phyloP scores from a whole-genome alignment of 2,797 vertebrate genomes.

The Scolopax rusticola region DNA sequence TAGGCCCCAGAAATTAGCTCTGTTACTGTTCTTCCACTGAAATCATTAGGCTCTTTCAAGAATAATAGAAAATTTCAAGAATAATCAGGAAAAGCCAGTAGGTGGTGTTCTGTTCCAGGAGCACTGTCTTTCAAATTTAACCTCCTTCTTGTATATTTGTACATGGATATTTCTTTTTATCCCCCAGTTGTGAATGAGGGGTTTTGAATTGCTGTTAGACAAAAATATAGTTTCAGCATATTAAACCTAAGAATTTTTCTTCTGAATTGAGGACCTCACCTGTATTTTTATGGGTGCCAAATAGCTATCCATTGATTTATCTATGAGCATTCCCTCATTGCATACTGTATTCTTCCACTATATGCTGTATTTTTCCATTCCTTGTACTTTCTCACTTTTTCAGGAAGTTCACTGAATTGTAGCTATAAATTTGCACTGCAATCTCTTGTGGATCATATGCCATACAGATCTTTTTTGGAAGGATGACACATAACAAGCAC shows the following conservation, averaged over 20 bases:
- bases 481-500: constrained; percentile 60
- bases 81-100: background rate
- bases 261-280: background rate
- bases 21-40: background rate
- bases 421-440: constrained; percentile 60
- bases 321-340: rapidly evolving
- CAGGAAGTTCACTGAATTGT: constrained; percentile 41
- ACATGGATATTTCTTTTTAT: background rate
- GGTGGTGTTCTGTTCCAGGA: background rate
- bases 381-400: background rate
- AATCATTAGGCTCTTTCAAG: background rate
- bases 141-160: background rate
- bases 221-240: background rate
- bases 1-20: background rate
- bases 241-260: background rate
- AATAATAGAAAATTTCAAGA: background rate
- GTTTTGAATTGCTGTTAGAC: background rate
- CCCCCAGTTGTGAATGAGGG: background rate
- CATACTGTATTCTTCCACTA: background rate
- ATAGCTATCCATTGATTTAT: background rate
- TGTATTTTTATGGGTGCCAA: background rate
- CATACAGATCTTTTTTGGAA: constrained; percentile 55
- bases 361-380: constrained; percentile 59
- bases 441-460: constrained; percentile 51
- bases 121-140: background rate